Conservation (phyloP, 2,888 invertebrate species). For the Phragmatobia fuliginosa region DNA sequence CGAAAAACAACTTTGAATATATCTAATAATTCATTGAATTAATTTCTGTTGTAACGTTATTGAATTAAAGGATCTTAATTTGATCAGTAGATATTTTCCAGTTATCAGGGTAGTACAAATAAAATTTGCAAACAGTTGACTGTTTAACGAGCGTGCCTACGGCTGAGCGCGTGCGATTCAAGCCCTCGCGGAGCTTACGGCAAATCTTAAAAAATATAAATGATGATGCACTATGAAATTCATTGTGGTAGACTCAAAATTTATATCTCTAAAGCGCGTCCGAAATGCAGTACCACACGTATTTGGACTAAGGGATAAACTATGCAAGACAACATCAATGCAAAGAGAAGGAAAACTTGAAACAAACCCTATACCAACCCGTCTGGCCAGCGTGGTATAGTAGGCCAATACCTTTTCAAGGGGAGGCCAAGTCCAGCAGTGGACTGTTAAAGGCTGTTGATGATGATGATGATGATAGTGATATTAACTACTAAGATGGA, state of each 20-base stretch:
- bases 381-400: too few species aligned
- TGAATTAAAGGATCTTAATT: slow-evolving; percentile 38
- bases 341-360: too few species aligned
- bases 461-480: too few species aligned
- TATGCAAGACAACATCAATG: too few species aligned
- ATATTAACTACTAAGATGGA: not conserved
- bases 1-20: slow-evolving; percentile 20
- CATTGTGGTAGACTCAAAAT: slow-evolving; percentile 3
- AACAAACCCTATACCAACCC: too few species aligned
- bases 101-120: slow-evolving; percentile 55
- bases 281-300: not conserved
- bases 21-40: slow-evolving; percentile 17
- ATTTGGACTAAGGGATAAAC: too few species aligned
- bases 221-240: slow-evolving; percentile 32
- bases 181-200: slow-evolving; percentile 61
- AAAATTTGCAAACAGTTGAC: slow-evolving; percentile 63
- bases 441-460: too few species aligned
- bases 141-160: slow-evolving; percentile 76
- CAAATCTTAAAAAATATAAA: slow-evolving; percentile 58
- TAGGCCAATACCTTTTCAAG: too few species aligned
- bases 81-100: slow-evolving; percentile 44
- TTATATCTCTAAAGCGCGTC: slow-evolving; percentile 23
- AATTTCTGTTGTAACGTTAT: slow-evolving; percentile 12
- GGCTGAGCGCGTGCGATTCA: slow-evolving; percentile 68
- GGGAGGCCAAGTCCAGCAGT: too few species aligned